phyloP scores from a whole-genome alignment of 2,113 vertebrate genomes.

The human region GRCh38 chr4:24100501-24101000 shows the following conservation, averaged over 20 bases:
- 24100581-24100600: slow-evolving; percentile 91
- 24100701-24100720: slow-evolving; percentile 76
- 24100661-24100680: slow-evolving; percentile 92
- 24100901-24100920: slow-evolving; percentile 44
- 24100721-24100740: slow-evolving; percentile 72
- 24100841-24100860: slow-evolving; percentile 71
- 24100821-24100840: slow-evolving; percentile 60
- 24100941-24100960: neutral
- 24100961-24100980: neutral
- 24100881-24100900: slow-evolving; percentile 50
- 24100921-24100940: slow-evolving; percentile 2
- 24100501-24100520: slow-evolving; percentile 87
- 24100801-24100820: neutral
- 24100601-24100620: slow-evolving; percentile 95
- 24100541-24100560: slow-evolving; percentile 90
- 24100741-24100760: slow-evolving; percentile 60
- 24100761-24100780: slow-evolving; percentile 71
- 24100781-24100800: neutral
- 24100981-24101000: neutral
- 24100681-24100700: slow-evolving; percentile 93
- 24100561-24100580: slow-evolving; percentile 90
- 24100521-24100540: slow-evolving; percentile 92
- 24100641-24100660: slow-evolving; percentile 91
- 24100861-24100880: slow-evolving; percentile 55
- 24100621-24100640: slow-evolving; percentile 91